Evolutionary conservation across 1,140 invertebrate genomes (phyloP).

Genomic region (Frieseomelitta varia): DNA sequence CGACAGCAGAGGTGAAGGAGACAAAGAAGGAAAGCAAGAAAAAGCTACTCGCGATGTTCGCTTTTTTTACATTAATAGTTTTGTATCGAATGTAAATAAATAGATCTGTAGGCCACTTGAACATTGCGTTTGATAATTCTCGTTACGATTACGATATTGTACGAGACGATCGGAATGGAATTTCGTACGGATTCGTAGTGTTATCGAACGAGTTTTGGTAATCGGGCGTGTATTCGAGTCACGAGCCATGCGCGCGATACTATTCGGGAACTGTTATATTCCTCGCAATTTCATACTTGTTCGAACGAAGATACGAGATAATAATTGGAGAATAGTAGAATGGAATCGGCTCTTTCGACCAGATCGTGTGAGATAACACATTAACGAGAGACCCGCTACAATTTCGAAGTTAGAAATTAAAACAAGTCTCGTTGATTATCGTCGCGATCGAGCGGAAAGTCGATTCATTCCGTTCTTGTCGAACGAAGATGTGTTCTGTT

Average conservation of each 20-base stretch:
- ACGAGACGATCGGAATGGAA: background rate
- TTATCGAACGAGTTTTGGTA: constrained; percentile 5
- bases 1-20: too few species aligned
- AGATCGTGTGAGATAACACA: too few species aligned
- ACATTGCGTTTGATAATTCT: too few species aligned
- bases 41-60: too few species aligned
- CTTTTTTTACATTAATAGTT: background rate
- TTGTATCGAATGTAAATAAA: background rate
- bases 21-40: too few species aligned
- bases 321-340: too few species aligned
- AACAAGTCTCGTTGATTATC: background rate
- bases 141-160: background rate
- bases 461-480: background rate
- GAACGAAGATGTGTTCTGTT: background rate
- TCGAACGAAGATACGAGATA: background rate
- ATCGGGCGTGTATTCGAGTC: background rate
- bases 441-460: background rate
- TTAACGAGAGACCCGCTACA: too few species aligned
- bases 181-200: background rate
- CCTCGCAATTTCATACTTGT: background rate
- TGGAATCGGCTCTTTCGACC: too few species aligned
- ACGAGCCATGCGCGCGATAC: background rate
- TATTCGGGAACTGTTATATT: constrained; percentile 7
- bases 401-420: background rate
- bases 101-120: background rate